Conservation (phyloP, 2,888 invertebrate species). For the Bedellia somnulentella region DNA sequence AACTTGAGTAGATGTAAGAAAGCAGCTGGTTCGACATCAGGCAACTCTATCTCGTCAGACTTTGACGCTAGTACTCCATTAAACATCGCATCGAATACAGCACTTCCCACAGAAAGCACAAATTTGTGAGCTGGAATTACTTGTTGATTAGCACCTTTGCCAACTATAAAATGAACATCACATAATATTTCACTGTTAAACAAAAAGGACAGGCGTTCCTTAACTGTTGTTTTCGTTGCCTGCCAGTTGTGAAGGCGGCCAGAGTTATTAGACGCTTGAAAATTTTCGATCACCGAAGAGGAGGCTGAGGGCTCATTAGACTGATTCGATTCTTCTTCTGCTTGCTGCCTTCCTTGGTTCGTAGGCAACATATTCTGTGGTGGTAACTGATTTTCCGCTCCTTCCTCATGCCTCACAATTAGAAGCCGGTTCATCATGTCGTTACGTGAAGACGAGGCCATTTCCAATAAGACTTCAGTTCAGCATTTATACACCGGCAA, state of each 20-base stretch:
- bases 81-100: slow-evolving; percentile 87
- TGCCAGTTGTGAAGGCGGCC: slow-evolving; percentile 69
- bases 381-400: slow-evolving; percentile 30
- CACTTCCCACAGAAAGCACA: slow-evolving; percentile 78
- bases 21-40: slow-evolving; percentile 82
- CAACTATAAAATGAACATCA: slow-evolving; percentile 80
- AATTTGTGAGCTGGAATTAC: slow-evolving; percentile 80
- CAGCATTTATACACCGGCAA: neutral
- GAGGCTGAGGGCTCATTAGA: slow-evolving; percentile 28
- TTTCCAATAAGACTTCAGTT: slow-evolving; percentile 13
- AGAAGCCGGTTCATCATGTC: slow-evolving; percentile 39
- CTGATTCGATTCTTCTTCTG: slow-evolving; percentile 32
- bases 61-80: slow-evolving; percentile 73
- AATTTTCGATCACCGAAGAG: slow-evolving; percentile 34
- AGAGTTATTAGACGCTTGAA: slow-evolving; percentile 39
- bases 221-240: slow-evolving; percentile 73
- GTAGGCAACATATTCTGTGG: slow-evolving; percentile 58
- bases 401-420: slow-evolving; percentile 36
- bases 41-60: slow-evolving; percentile 74
- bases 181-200: slow-evolving; percentile 53
- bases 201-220: slow-evolving; percentile 70
- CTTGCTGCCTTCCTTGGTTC: slow-evolving; percentile 36
- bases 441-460: slow-evolving; percentile 49
- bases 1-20: slow-evolving; percentile 74
- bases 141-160: slow-evolving; percentile 67